phyloP scores from a whole-genome alignment of 1,140 invertebrate genomes.

The Drosophila orosa region DNA sequence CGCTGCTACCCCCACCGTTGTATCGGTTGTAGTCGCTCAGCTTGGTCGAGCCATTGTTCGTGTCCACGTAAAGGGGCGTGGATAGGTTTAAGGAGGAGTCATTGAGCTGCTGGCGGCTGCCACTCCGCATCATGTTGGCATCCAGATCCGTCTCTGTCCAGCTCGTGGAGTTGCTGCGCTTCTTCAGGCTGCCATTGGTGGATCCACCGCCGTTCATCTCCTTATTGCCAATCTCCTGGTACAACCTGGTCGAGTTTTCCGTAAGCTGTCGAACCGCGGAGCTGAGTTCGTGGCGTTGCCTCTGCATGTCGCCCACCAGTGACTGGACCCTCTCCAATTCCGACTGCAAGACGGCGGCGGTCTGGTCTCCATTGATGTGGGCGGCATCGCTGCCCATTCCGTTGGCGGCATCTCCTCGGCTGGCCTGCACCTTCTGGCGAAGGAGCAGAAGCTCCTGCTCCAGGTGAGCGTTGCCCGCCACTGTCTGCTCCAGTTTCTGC shows the following conservation, averaged over 20 bases:
- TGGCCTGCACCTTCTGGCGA: constrained; percentile 92
- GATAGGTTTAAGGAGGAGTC: constrained; percentile 76
- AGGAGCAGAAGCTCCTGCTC: constrained; percentile 94
- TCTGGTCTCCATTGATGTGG: constrained; percentile 83
- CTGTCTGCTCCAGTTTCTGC: constrained; percentile 95
- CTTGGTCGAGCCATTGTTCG: constrained; percentile 80
- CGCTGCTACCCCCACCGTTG: constrained; percentile 69
- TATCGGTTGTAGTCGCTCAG: constrained; percentile 76
- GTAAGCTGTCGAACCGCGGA: constrained; percentile 92
- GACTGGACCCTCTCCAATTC: constrained; percentile 93
- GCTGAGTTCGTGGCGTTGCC: constrained; percentile 92
- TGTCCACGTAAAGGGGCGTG: constrained; percentile 86
- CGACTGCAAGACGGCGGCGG: constrained; percentile 89
- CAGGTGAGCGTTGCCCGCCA: constrained; percentile 93
- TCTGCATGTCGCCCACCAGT: constrained; percentile 92
- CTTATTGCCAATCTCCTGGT: constrained; percentile 82
- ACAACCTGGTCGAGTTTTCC: constrained; percentile 87
- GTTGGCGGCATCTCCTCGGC: constrained; percentile 76
- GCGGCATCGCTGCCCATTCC: constrained; percentile 54
- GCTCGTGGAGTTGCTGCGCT: constrained; percentile 85
- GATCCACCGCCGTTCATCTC: constrained; percentile 57
- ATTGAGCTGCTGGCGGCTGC: constrained; percentile 66
- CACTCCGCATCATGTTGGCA: constrained; percentile 85
- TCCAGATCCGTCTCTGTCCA: constrained; percentile 97
- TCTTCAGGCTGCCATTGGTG: constrained; percentile 82